Conservation (phyloP, 2,888 invertebrate genomes). For the Chalcosyrphus nemorum region DNA sequence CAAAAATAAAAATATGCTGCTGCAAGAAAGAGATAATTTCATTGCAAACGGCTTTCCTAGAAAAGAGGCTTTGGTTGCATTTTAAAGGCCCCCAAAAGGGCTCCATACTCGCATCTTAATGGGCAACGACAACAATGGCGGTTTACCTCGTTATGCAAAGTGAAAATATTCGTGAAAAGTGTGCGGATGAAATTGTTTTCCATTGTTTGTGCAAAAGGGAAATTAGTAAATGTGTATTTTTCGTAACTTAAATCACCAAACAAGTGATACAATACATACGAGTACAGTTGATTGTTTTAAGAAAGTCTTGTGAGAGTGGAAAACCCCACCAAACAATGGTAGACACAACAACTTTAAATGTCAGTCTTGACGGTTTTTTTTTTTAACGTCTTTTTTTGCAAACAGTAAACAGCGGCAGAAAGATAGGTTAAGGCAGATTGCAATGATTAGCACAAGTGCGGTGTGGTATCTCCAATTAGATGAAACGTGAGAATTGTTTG, state of each 20-base stretch:
- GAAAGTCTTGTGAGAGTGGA: background rate
- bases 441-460: slow-evolving; percentile 57
- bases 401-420: too few relatives aligned
- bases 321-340: slow-evolving; percentile 1
- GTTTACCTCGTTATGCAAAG: slow-evolving; percentile 32
- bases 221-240: slow-evolving; percentile 35
- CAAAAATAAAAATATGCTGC: slow-evolving; percentile 2
- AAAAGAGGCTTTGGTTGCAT: background rate
- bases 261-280: slow-evolving; percentile 4
- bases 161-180: slow-evolving; percentile 14
- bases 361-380: background rate
- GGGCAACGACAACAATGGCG: too few relatives aligned
- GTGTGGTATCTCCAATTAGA: slow-evolving; percentile 57
- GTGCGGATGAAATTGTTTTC: slow-evolving; percentile 25
- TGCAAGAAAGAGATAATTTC: slow-evolving; percentile 16
- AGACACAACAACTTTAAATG: slow-evolving; percentile 28
- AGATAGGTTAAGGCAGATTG: slow-evolving; percentile 29
- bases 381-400: background rate
- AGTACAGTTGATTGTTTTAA: background rate
- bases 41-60: background rate
- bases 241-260: background rate
- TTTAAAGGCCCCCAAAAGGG: background rate
- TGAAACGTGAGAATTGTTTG: slow-evolving; percentile 67
- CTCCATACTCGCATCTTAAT: background rate
- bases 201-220: slow-evolving; percentile 35